These are phyloP conservation scores for Erynnis tages DNA, from an alignment of 2,888 invertebrate species.

Conservation along the genomic window DNA sequence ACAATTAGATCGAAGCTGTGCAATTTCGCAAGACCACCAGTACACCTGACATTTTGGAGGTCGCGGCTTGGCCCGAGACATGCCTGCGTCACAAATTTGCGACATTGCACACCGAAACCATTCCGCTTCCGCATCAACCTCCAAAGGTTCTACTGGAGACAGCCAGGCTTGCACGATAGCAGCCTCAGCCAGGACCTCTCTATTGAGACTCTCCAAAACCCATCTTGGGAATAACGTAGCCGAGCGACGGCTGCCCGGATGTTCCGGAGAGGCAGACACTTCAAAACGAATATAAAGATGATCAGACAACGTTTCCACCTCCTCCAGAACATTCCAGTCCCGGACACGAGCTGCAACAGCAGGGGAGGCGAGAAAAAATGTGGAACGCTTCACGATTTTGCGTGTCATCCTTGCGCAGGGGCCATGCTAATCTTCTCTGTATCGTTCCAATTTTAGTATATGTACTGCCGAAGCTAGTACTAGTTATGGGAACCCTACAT, in stretches of 20 bases:
- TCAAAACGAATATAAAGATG: constrained; percentile 28
- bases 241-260: not conserved
- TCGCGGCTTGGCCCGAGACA: not conserved
- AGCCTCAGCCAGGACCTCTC: not conserved
- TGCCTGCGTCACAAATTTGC: not conserved
- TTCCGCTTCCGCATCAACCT: not conserved
- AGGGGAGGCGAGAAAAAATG: constrained; percentile 25
- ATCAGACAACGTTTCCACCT: constrained; percentile 31
- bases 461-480: no score
- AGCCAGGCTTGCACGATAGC: constrained; percentile 13
- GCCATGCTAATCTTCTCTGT: no score
- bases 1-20: not conserved
- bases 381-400: no score
- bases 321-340: constrained; percentile 28
- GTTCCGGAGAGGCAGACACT: not conserved
- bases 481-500: no score
- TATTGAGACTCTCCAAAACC: constrained; percentile 3
- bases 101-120: not conserved
- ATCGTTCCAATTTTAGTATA: no score
- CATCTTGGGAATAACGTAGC: not conserved
- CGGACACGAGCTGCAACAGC: constrained; percentile 16
- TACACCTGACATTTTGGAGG: not conserved
- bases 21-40: not conserved
- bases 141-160: not conserved
- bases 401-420: no score